These are phyloP conservation scores for Elephantulus edwardii DNA, from an alignment of 2,113 vertebrate species.

Conservation along the genomic window DNA sequence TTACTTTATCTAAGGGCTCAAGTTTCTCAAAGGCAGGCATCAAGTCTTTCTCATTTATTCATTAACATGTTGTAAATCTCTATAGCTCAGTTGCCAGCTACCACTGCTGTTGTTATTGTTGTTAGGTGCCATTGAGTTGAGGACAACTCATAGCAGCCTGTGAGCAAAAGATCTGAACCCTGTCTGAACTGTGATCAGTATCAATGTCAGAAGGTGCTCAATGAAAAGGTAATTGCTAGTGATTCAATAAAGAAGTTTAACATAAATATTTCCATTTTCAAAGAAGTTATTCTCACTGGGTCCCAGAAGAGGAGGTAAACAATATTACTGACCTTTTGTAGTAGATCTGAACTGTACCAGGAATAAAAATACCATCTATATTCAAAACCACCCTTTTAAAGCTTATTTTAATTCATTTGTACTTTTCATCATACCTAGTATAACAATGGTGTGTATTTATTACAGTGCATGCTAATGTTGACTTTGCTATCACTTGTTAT, in stretches of 20 bases:
- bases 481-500: too few relatives aligned
- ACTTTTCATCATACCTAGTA: not conserved
- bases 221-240: not conserved
- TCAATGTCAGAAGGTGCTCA: too few relatives aligned
- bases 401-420: not conserved
- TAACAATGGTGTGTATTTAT: not conserved
- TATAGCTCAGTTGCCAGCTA: not conserved
- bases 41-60: not conserved
- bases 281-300: constrained; percentile 7
- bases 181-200: too few relatives aligned
- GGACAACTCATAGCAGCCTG: too few relatives aligned
- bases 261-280: constrained; percentile 48
- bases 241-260: not conserved
- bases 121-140: too few relatives aligned
- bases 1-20: not conserved
- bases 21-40: not conserved
- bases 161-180: too few relatives aligned
- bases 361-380: not conserved
- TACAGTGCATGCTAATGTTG: not conserved
- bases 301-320: constrained; percentile 31
- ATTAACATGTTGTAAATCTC: not conserved
- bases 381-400: not conserved
- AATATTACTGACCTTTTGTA: constrained; percentile 45
- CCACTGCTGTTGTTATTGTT: too few relatives aligned
- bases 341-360: too few relatives aligned